Base-by-base conservation (phyloP, 2,888 invertebrate genomes). In the Synanthedon tipuliformis region DNA sequence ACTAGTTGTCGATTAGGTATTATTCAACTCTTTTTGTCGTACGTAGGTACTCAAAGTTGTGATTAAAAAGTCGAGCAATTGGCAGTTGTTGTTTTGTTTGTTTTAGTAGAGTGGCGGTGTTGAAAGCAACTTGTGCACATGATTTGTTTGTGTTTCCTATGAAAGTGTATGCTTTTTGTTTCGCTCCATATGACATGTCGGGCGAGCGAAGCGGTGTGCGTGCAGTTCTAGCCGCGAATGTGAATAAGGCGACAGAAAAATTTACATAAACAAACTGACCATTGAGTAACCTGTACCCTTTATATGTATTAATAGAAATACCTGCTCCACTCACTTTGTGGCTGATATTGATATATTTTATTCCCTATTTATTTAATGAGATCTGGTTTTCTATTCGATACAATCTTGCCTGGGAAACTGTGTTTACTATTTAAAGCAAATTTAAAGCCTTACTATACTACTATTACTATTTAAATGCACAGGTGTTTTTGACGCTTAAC, bases 171-270 rank as follows among this genome's bases (percentile, higher is more conserved):
- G 51, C 54, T 52, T n/a, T 63, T 59, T 68, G 83, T 82, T 75
- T 69, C 85, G 86, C 81, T 87, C 85, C 78, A 85, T 64, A 83
- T 86, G 83, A 75, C 76, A 87, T 81, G 72, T 82, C 78, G 83
- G 81, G 59, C 83, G 75, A 62, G 58, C 58, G 62, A 59, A 58
- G 60, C 55, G 16, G 50, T 48, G 16, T 15, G 52, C 53, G 61
- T 55, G 61, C 57, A 57, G 61, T 49, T 34, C 34, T 34, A 27
- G n/a, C 15, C 58, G 54, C 62, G 56, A 51, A 54, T 51, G 52
- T 51, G 53, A 50, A 64, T 60, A 61, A 63, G 66, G 34, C 62
- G 64, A 60, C 63, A 64, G 65, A 63, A 34, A 23, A 65, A 73
- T 78, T 77, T 78, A 75, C 76, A 81, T 45, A 45, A 45, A 45